Conservation (phyloP, 2,888 invertebrate species). For the Sturmia bella region DNA sequence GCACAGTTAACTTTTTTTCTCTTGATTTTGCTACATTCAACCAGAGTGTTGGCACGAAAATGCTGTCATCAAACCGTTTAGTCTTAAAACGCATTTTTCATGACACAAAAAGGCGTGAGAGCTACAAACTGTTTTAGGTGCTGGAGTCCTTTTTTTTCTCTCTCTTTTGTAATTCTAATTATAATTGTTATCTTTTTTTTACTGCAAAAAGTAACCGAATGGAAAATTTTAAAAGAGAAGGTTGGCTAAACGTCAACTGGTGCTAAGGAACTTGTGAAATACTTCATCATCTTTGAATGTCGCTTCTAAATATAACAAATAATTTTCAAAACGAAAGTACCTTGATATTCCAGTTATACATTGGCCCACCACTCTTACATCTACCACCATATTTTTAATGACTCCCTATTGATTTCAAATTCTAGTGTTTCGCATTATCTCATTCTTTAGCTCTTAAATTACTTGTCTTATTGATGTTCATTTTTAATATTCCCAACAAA, state of each 20-base stretch:
- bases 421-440: no score
- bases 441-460: no score
- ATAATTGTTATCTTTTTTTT: background rate
- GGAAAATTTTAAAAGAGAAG: constrained; percentile 7
- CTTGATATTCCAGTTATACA: no score
- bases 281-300: no score
- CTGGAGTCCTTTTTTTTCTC: background rate
- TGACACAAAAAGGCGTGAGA: constrained; percentile 56
- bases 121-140: constrained; percentile 34
- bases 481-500: no score
- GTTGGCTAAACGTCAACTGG: background rate
- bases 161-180: constrained; percentile 13
- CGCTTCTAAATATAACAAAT: no score
- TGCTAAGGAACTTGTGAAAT: no score
- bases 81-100: constrained; percentile 64
- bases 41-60: constrained; percentile 60
- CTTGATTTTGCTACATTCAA: constrained; percentile 48
- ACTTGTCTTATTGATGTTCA: no score
- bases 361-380: no score
- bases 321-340: no score
- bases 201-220: background rate
- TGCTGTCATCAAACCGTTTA: constrained; percentile 61
- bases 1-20: background rate
- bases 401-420: no score
- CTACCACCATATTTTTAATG: no score